Percentiles rank a stretch among this genome's conserved stretches.
Evolutionary conservation across 2,113 vertebrate genomes (phyloP).

Genomic region (Gymnobelideus leadbeateri): DNA sequence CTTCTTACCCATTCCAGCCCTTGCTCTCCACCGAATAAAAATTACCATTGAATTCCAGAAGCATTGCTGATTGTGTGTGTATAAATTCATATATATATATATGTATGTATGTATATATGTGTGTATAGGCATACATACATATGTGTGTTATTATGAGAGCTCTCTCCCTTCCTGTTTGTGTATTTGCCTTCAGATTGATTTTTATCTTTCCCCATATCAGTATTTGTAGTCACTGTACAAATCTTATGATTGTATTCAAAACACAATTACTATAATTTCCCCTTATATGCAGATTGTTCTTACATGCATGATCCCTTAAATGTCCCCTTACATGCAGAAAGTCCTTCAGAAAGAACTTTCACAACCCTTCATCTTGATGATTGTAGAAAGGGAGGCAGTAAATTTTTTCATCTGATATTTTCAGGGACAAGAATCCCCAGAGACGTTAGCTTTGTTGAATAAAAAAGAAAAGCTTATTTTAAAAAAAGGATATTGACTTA

Average conservation of each 20-base stretch:
- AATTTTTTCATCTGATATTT: conserved; percentile 25
- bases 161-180: conserved; percentile 63
- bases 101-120: background rate
- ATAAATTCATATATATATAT: background rate
- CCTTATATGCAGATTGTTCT: conserved; percentile 30
- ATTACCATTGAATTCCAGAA: conserved; percentile 66
- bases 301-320: no score
- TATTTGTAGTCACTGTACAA: conserved; percentile 61
- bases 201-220: conserved; percentile 58
- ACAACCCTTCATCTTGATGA: conserved; percentile 56
- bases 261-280: conserved; percentile 55
- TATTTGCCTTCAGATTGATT: conserved; percentile 59
- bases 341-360: conserved; percentile 32
- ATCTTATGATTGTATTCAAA: conserved; percentile 50
- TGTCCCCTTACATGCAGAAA: conserved; percentile 13
- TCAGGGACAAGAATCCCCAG: background rate
- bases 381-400: conserved; percentile 5
- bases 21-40: conserved; percentile 51
- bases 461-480: background rate
- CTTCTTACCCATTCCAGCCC: conserved; percentile 44
- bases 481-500: background rate
- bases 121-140: background rate
- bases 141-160: conserved; percentile 19
- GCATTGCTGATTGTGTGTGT: background rate
- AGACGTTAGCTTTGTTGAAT: background rate